Evolutionary conservation across 2,113 vertebrate genomes (phyloP).

Genomic region (Cololabis saira): DNA sequence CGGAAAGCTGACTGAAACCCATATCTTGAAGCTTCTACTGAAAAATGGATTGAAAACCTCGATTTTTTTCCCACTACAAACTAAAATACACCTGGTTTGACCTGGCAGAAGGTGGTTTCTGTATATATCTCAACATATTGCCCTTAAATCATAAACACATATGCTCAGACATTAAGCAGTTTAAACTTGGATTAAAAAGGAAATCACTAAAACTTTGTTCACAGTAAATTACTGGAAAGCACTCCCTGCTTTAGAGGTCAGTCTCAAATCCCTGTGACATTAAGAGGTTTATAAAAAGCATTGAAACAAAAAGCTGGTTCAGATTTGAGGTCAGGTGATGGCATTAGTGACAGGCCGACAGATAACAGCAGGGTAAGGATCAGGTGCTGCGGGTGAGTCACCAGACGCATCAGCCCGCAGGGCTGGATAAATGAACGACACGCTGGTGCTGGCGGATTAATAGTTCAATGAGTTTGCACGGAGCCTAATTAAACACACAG

Average conservation of each 20-base stretch:
- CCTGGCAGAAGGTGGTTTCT: neutral
- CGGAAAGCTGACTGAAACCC: too few relatives aligned
- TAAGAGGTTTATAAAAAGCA: conserved; percentile 9
- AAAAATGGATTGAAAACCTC: neutral
- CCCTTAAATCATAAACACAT: too few relatives aligned
- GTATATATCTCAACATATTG: neutral
- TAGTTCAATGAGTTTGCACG: neutral
- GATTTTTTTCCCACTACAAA: neutral
- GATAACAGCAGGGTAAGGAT: conserved; percentile 32
- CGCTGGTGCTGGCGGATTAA: conserved; percentile 16
- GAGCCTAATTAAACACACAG: conserved; percentile 1
- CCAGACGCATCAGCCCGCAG: conserved; percentile 19
- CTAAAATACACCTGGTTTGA: neutral
- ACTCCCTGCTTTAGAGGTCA: conserved; percentile 1
- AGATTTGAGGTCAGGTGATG: conserved; percentile 18
- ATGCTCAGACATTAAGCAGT: too few relatives aligned
- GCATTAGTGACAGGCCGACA: conserved; percentile 25
- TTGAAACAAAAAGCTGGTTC: conserved; percentile 18
- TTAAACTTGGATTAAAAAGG: too few relatives aligned
- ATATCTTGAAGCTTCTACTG: too few relatives aligned
- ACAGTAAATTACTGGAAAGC: conserved; percentile 2
- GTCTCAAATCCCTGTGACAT: conserved; percentile 13
- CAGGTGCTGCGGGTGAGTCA: conserved; percentile 57
- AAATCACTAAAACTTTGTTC: too few relatives aligned
- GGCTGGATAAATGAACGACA: conserved; percentile 9